phyloP scores from a whole-genome alignment of 2,797 vertebrate genomes.

The Crypturellus tataupa region DNA sequence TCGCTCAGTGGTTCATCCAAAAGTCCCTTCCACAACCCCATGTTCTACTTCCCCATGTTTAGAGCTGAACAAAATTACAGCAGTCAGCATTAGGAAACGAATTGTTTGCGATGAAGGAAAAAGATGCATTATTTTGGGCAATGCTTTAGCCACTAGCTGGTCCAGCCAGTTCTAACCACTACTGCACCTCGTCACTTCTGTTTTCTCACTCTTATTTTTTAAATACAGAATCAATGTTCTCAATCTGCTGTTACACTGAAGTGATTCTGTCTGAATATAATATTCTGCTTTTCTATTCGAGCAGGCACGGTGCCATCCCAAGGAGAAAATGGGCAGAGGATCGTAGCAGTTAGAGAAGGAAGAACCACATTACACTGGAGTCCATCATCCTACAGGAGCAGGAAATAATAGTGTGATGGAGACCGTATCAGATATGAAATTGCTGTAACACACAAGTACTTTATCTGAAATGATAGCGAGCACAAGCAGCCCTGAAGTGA shows the following conservation, averaged over 20 bases:
- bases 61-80: not conserved
- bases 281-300: slow-evolving; percentile 44
- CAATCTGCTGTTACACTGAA: slow-evolving; percentile 5
- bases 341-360: slow-evolving; percentile 12
- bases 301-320: slow-evolving; percentile 4
- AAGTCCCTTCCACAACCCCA: not conserved
- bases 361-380: not conserved
- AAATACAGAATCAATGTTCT: slow-evolving; percentile 12
- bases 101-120: not conserved
- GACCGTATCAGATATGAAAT: slow-evolving; percentile 51
- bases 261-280: slow-evolving; percentile 16
- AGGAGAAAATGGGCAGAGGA: slow-evolving; percentile 32
- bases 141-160: not conserved
- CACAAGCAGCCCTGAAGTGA: not conserved
- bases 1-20: not conserved
- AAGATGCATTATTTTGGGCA: not conserved
- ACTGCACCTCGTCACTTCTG: not conserved
- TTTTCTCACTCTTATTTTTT: slow-evolving; percentile 38
- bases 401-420: slow-evolving; percentile 20
- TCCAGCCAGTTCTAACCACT: not conserved
- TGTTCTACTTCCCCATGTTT: not conserved
- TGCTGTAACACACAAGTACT: slow-evolving; percentile 31
- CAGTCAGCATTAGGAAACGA: not conserved
- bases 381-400: slow-evolving; percentile 20
- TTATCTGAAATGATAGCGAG: slow-evolving; percentile 51